Base-by-base conservation (phyloP, 2,888 invertebrate species). In the Micoletzkya japonica region DNA sequence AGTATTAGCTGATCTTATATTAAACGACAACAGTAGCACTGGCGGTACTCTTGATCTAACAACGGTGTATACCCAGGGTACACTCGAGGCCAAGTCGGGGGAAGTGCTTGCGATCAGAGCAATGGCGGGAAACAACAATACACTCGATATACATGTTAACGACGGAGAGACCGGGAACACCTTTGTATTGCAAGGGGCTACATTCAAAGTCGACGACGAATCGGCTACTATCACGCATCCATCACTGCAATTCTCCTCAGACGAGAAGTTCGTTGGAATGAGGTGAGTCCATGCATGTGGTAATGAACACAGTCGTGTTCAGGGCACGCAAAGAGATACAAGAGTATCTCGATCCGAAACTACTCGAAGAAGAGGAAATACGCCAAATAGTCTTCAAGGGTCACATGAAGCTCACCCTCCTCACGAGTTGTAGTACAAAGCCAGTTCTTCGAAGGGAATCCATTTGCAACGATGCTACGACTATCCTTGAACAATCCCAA, bases 21-120 rank as follows among this genome's bases (percentile, higher is more conserved):
- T n/a, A n/a, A n/a, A n/a, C n/a, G n/a, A n/a, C n/a, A n/a, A n/a
- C n/a, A n/a, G n/a, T n/a, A n/a, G n/a, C n/a, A n/a, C n/a, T n/a
- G n/a, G n/a, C n/a, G n/a, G n/a, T n/a, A n/a, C n/a, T n/a, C n/a
- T n/a, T n/a, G n/a, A n/a, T n/a, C n/a, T n/a, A n/a, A n/a, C n/a
- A n/a, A n/a, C n/a, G n/a, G n/a, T 52, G 26, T 59, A 28, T 69
- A 59, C 59, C 59, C 39, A 69, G 69, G 69, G 69, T 28, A 69
- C 59, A 6, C 59, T 69, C 44, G 69, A 69, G 69, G 36, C 58
- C 26, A 58, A 59, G 26, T 32, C 56, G 37, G 69, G 69, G 17
- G 69, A 69, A 24, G 39, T 69, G 30, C 49, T 69, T 17, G 44
- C 69, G 34, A 58, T 69, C 4, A 58, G 69, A 6, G 69, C 49